These are phyloP conservation scores for Vespertilio murinus DNA, from an alignment of 2,797 vertebrate species.

Conservation along the genomic window DNA sequence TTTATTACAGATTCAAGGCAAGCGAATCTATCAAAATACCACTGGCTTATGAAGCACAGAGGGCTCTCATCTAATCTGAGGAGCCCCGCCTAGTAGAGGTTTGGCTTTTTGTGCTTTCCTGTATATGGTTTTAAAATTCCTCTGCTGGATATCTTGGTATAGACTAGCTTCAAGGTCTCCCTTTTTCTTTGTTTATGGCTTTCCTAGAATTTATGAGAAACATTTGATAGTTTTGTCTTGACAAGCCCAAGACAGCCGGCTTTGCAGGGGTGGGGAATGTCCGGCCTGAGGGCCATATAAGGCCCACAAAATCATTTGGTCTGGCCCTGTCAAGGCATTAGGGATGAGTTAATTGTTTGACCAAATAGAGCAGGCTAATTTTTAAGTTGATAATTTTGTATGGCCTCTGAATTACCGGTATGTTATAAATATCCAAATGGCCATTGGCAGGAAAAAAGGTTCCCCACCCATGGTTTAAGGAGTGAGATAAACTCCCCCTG, in stretches of 20 bases:
- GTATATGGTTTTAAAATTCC: neutral
- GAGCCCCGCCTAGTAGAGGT: neutral
- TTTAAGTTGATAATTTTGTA: too few relatives aligned
- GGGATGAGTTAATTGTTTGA: too few relatives aligned
- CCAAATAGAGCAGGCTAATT: too few relatives aligned
- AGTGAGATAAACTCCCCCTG: neutral
- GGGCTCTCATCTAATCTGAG: neutral
- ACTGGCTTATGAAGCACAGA: neutral
- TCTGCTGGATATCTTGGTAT: neutral
- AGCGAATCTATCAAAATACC: neutral
- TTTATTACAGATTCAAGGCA: neutral
- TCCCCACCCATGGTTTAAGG: neutral
- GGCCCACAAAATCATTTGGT: too few relatives aligned
- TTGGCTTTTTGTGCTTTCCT: neutral
- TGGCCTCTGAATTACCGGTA: too few relatives aligned
- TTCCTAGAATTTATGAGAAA: neutral
- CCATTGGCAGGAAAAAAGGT: too few relatives aligned
- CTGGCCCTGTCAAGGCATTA: too few relatives aligned
- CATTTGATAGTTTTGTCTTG: neutral
- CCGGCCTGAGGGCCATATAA: too few relatives aligned
- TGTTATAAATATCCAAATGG: too few relatives aligned
- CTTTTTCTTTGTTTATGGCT: neutral
- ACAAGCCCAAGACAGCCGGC: neutral
- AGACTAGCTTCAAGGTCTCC: neutral
- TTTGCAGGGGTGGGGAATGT: neutral